These are phyloP conservation scores for Leptinotarsa haldemani DNA, from an alignment of 2,888 invertebrate species.

Conservation along the genomic window DNA sequence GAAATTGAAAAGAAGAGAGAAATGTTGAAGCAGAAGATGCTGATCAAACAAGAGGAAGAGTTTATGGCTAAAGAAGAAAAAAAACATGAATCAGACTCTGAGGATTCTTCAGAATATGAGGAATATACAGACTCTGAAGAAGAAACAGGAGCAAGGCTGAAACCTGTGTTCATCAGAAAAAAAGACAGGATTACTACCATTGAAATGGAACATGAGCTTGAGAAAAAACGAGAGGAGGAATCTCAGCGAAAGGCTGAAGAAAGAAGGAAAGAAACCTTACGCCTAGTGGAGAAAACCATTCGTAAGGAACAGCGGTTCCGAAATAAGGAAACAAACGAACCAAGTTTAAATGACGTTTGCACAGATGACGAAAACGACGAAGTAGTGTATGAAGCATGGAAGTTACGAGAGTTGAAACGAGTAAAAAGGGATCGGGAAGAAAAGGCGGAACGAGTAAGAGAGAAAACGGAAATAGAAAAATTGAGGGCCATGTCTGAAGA, in stretches of 20 bases:
- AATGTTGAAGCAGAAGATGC: conserved; percentile 74
- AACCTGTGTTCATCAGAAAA: conserved; percentile 94
- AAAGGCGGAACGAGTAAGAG: conserved; percentile 88
- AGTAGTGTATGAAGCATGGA: conserved; percentile 98
- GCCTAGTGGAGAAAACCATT: conserved; percentile 88
- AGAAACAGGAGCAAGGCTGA: conserved; percentile 90
- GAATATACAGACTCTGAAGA: conserved; percentile 91
- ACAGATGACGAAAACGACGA: conserved; percentile 97
- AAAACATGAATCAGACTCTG: no score
- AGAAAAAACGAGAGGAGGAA: conserved; percentile 85
- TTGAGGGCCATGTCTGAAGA: conserved; percentile 96
- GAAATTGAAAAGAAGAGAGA: conserved; percentile 87
- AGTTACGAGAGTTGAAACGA: conserved; percentile 93
- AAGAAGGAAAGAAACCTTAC: conserved; percentile 85
- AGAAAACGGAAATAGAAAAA: conserved; percentile 88
- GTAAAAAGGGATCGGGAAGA: conserved; percentile 97
- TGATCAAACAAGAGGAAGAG: conserved; percentile 80
- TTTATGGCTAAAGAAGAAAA: conserved; percentile 80
- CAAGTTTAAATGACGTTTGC: conserved; percentile 85
- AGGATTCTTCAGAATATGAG: conserved; percentile 83
- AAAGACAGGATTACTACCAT: conserved; percentile 94
- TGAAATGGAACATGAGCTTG: conserved; percentile 90
- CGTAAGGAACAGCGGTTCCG: conserved; percentile 81
- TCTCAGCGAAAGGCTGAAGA: conserved; percentile 89
- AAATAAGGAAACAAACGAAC: conserved; percentile 76